Base-by-base conservation (phyloP, 2,888 invertebrate genomes). In the Neoscelio sp. region DNA sequence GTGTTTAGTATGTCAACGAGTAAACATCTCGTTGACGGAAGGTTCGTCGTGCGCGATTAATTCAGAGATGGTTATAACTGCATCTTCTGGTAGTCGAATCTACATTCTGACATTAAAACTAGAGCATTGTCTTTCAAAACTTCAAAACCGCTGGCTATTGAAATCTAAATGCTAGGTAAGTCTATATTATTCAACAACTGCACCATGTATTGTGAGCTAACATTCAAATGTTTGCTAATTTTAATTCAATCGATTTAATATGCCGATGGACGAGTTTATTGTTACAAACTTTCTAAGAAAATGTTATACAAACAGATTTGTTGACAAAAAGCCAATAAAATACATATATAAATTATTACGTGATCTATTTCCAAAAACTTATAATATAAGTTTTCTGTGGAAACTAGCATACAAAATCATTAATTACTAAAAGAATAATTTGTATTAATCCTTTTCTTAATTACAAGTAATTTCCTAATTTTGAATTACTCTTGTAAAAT, bases 1-100 rank as follows among this genome's bases (percentile, higher is more conserved):
- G 74, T 85, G 85, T 86, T 86, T 87, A 84, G 86, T 70, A n/a
- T 82, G 82, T 52, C 80, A 80, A 81, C 82, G 83, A 84, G 85
- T 85, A 87, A 87, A 87, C 84, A 85, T 84, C 81, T 81, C 81
- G 70, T 80, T 70, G 78, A 50, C 42, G 50, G 71, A 48, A 48
- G 56, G 77, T 81, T 65, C 81, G 73, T 62, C 76, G 67, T 67
- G 58, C 54, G 65, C 73, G 71, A 80, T 73, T 74, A 68, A 78
- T 70, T 70, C 62, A 52, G 65, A 23, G 74, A 35, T 75, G 58
- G 68, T 58, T 68, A 56, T 76, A 65, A 78, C 78, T 50, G 54
- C 56, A 46, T 62, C 62, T 58, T 50, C 15, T 42, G 20, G 26
- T 17, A 54, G 52, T 44, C 65, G 68, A 46, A 68, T 64, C 56